Evolutionary conservation across 1,140 invertebrate genomes (phyloP), one percentile per base, ranked within the genome.

Genomic region (Drosophila eugracilis): DNA sequence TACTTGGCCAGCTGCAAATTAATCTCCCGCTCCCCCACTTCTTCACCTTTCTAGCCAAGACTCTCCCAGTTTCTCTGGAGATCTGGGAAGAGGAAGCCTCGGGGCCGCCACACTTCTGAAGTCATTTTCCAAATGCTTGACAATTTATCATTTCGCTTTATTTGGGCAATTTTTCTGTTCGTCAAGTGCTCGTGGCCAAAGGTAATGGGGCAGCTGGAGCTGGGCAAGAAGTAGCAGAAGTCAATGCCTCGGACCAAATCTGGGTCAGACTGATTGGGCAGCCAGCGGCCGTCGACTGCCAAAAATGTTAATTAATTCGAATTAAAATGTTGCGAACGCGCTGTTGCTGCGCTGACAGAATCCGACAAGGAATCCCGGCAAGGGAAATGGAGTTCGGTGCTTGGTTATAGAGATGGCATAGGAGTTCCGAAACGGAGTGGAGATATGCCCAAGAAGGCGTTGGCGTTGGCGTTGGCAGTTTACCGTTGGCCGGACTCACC

Each of bases 301-400:
- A 59, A 48, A 62, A 73, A 73, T 85, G 84, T 85, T 85, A 85
- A 85, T 85, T 79, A 85, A 85, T 85, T 85, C 78, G 66, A 75
- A 85, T 85, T 85, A 85, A 85, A 85, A 85, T 72, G 80, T 85
- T 85, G 34, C 19, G 47, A 52, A 79, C 17, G 36, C 36, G 52
- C 54, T 52, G n/a, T n/a, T n/a, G n/a, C n/a, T n/a, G 26, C 69
- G 32, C 66, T 39, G 70, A 39, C 70, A 72, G 55, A 71, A 45
- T 45, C 24, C n/a, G 37, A 54, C n/a, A n/a, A n/a, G n/a, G n/a
- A n/a, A n/a, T 1, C 17, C 53, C 66, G 26, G 54, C 55, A 30
- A 52, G 60, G 55, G 42, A 63, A 63, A 15, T 26, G 42, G 42
- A 44, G 32, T 48, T 24, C n/a, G 42, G 62, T 44, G 21, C 9